Evolutionary conservation across 2,113 vertebrate species (phyloP).

Genomic region (Megaceryle maxima): DNA sequence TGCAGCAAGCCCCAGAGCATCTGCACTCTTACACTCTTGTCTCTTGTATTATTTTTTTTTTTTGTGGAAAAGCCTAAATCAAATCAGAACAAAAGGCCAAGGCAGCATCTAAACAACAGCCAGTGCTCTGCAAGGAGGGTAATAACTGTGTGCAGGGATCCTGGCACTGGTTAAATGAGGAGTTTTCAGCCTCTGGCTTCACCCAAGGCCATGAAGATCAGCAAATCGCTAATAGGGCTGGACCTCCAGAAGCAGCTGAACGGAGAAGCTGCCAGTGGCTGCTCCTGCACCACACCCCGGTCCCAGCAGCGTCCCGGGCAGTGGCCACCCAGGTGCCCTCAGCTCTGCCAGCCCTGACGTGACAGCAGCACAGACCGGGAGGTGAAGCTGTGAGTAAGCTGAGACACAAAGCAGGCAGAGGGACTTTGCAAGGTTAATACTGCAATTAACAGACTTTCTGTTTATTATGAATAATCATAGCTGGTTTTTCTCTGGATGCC

Average conservation of each 20-base stretch:
- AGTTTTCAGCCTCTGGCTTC: constrained; percentile 64
- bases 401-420: fast-evolving
- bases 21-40: not conserved
- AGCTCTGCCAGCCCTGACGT: not conserved
- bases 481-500: not conserved
- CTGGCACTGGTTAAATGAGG: constrained; percentile 46
- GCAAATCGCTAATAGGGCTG: constrained; percentile 53
- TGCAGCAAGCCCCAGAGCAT: not conserved
- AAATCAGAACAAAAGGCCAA: not conserved
- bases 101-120: not conserved
- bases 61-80: not conserved
- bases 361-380: not conserved
- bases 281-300: fast-evolving
- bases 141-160: not conserved
- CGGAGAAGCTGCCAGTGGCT: not conserved
- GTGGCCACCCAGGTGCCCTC: not conserved
- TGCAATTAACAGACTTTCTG: not conserved
- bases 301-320: fast-evolving
- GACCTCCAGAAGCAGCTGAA: not conserved
- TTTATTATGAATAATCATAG: not conserved
- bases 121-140: not conserved
- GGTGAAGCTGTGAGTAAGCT: not conserved
- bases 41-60: not conserved
- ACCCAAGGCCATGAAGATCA: constrained; percentile 60
- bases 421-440: not conserved